Conservation (phyloP, 2,888 invertebrate genomes). For the Lithodes maja region DNA sequence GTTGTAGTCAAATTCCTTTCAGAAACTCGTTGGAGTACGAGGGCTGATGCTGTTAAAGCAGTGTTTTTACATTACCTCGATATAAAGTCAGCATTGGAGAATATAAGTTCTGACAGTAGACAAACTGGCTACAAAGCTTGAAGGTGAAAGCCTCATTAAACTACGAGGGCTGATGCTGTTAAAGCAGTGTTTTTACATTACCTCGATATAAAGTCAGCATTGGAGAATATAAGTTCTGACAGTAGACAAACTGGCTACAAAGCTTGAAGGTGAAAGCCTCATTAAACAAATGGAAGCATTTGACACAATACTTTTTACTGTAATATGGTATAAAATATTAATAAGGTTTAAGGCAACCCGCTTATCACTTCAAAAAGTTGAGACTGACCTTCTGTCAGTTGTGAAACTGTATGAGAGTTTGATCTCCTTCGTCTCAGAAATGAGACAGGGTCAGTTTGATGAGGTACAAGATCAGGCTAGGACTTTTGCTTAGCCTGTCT, state of each 20-base stretch:
- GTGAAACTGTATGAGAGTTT: slow-evolving; percentile 32
- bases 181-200: slow-evolving; percentile 27
- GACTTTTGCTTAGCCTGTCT: slow-evolving; percentile 28
- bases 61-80: slow-evolving; percentile 18
- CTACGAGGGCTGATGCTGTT: slow-evolving; percentile 26
- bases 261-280: slow-evolving; percentile 30
- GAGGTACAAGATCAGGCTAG: slow-evolving; percentile 24
- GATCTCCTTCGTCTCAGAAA: slow-evolving; percentile 30
- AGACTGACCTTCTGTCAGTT: slow-evolving; percentile 34
- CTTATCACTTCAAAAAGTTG: slow-evolving; percentile 29
- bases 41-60: slow-evolving; percentile 32
- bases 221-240: slow-evolving; percentile 27
- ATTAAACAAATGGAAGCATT: slow-evolving; percentile 24
- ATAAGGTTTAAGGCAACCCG: slow-evolving; percentile 31
- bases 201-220: slow-evolving; percentile 14
- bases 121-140: slow-evolving; percentile 31
- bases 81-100: slow-evolving; percentile 23
- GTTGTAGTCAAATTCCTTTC: too few species aligned
- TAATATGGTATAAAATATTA: slow-evolving; percentile 27
- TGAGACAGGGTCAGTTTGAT: slow-evolving; percentile 34
- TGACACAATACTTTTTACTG: slow-evolving; percentile 23
- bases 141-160: slow-evolving; percentile 18
- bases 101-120: slow-evolving; percentile 27
- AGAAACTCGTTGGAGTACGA: slow-evolving; percentile 20
- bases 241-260: slow-evolving; percentile 28